Evolutionary conservation across 2,797 vertebrate genomes (phyloP).

Genomic region (Semaprochilodus insignis): DNA sequence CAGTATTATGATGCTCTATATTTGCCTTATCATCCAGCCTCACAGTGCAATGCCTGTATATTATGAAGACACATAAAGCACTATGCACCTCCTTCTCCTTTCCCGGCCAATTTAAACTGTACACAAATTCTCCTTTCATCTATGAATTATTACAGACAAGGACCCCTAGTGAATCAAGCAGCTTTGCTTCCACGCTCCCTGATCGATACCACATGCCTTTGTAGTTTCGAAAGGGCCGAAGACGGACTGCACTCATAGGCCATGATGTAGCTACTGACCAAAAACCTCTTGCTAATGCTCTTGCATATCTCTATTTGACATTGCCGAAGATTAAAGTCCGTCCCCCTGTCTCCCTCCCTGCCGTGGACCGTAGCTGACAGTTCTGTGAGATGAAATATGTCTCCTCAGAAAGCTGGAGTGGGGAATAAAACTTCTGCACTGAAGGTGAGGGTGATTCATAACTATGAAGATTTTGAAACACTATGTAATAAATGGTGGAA

Average conservation of each 20-base stretch:
- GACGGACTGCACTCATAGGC: constrained; percentile 27
- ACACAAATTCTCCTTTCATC: constrained; percentile 40
- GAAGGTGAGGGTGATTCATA: not conserved
- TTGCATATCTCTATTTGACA: constrained; percentile 43
- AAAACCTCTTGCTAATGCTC: constrained; percentile 10
- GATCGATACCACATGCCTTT: constrained; percentile 53
- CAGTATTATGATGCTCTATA: not conserved
- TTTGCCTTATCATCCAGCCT: too few relatives aligned
- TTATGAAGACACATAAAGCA: constrained; percentile 13
- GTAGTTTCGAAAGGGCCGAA: constrained; percentile 2
- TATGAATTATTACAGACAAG: constrained; percentile 54
- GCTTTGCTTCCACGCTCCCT: constrained; percentile 32
- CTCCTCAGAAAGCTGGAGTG: not conserved
- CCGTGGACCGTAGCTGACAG: constrained; percentile 20
- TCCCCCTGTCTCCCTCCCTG: not conserved
- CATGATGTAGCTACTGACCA: constrained; percentile 28
- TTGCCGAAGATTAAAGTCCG: constrained; percentile 51
- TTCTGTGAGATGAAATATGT: constrained; percentile 37
- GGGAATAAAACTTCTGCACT: constrained; percentile 22
- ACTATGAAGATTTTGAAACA: not conserved
- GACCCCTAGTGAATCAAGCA: constrained; percentile 34
- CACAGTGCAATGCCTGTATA: not conserved
- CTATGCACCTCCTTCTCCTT: constrained; percentile 15
- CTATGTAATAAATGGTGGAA: not conserved
- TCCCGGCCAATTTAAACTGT: constrained; percentile 33